A percentile compares a stretch with the other conserved stretches of the same genome.
These are phyloP conservation scores for Limosa lapponica DNA, from an alignment of 2,797 vertebrate species.

Conservation along the genomic window DNA sequence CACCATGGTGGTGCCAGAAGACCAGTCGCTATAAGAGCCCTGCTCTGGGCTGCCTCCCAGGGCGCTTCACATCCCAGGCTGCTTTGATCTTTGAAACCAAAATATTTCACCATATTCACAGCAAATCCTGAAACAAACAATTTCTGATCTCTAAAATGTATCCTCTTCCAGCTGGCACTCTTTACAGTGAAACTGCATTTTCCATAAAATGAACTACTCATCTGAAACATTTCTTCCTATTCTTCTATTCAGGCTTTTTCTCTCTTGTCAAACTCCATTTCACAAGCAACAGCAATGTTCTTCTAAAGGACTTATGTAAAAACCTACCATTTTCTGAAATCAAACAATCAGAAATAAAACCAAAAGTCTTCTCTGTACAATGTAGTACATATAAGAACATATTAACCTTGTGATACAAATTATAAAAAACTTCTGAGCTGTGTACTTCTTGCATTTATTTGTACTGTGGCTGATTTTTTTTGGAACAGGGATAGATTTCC, in stretches of 20 bases:
- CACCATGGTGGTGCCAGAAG: not conserved
- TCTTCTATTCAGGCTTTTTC: not conserved
- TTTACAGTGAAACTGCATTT: not conserved
- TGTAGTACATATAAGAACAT: accelerated
- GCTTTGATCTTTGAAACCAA: not conserved
- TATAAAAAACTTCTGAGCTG: not conserved
- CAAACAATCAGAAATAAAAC: not conserved
- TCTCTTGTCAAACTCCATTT: not conserved
- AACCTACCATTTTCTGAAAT: not conserved
- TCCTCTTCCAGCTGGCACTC: not conserved
- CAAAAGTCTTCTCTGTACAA: not conserved
- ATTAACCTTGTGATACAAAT: not conserved
- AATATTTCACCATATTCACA: not conserved
- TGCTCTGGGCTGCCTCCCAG: not conserved
- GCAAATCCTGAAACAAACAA: not conserved
- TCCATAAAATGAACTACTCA: not conserved
- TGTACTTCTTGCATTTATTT: not conserved
- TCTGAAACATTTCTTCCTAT: not conserved
- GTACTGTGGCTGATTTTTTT: not conserved
- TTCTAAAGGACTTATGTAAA: not conserved
- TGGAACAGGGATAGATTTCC: not conserved
- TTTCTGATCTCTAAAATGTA: not conserved
- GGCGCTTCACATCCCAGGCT: not conserved
- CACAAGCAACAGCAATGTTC: not conserved
- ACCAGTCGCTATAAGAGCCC: not conserved